Conservation (phyloP, 2,888 invertebrate genomes). For the Hypercompe scribonia region DNA sequence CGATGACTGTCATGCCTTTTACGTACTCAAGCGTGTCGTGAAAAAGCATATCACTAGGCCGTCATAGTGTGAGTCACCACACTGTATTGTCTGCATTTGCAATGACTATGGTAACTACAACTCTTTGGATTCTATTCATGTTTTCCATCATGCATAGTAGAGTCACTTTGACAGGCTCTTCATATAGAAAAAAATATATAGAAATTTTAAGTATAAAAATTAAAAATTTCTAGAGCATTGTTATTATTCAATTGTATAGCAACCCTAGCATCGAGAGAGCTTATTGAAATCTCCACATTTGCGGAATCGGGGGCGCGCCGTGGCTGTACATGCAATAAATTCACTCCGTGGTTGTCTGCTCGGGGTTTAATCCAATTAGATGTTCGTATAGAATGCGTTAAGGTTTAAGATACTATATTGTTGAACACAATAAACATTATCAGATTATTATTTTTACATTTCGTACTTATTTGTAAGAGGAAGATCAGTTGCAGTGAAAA, state of each 20-base stretch:
- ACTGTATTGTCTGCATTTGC: too few relatives aligned
- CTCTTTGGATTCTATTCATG: too few relatives aligned
- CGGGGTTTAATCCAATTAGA: background rate
- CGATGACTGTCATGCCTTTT: too few relatives aligned
- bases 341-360: constrained; percentile 3
- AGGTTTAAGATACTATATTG: background rate
- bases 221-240: too few relatives aligned
- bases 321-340: constrained; percentile 5
- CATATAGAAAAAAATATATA: too few relatives aligned
- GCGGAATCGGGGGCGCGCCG: background rate
- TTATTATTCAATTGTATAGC: background rate
- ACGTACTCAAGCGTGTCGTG: too few relatives aligned
- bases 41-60: too few relatives aligned
- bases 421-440: background rate
- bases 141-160: too few relatives aligned
- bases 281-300: constrained; percentile 4
- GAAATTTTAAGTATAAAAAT: too few relatives aligned
- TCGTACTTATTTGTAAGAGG: background rate
- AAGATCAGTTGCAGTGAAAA: background rate
- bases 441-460: background rate
- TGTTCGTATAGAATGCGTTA: background rate
- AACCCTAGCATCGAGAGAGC: background rate
- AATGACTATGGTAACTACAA: too few relatives aligned
- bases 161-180: too few relatives aligned
- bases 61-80: too few relatives aligned